Percentiles rank a stretch among this genome's conserved stretches.
phyloP scores from a whole-genome alignment of 2,888 invertebrate species.

The Aphidius colemani region DNA sequence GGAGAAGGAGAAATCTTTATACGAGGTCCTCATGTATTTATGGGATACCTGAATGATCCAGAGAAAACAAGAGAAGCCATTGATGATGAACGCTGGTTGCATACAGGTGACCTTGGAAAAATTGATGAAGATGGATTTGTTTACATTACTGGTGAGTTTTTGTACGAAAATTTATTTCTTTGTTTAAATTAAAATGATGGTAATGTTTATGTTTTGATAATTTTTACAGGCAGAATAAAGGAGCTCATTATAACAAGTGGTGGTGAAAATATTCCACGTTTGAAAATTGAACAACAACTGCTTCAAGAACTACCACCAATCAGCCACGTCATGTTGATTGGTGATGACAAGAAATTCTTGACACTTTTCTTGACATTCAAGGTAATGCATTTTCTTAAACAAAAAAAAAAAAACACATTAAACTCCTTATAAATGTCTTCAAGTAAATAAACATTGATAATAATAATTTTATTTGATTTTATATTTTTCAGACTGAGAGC shows the following conservation, averaged over 20 bases:
- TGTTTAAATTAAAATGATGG: too few species aligned
- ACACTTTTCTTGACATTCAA: conserved; percentile 84
- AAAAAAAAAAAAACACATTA: too few species aligned
- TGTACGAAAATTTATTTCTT: too few species aligned
- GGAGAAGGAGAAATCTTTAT: conserved; percentile 82
- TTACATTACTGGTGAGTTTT: conserved; percentile 72
- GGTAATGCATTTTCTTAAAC: too few species aligned
- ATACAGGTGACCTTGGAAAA: conserved; percentile 84
- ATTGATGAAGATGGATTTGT: conserved; percentile 76
- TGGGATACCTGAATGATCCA: conserved; percentile 83
- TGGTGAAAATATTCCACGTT: conserved; percentile 90
- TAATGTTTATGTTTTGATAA: too few species aligned
- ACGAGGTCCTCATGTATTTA: conserved; percentile 85
- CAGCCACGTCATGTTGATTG: conserved; percentile 84
- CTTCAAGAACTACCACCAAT: conserved; percentile 76
- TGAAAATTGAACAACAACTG: conserved; percentile 82
- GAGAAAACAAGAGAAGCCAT: conserved; percentile 78
- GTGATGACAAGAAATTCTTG: conserved; percentile 86
- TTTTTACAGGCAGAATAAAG: conserved; percentile 59
- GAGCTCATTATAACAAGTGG: conserved; percentile 92
- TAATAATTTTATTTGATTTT: too few species aligned
- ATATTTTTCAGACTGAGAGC: too few species aligned
- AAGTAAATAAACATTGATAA: too few species aligned
- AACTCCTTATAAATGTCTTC: too few species aligned
- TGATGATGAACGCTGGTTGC: conserved; percentile 83